Evolutionary conservation across 2,797 vertebrate genomes (phyloP).

Genomic region (Sebastes trivittatus): DNA sequence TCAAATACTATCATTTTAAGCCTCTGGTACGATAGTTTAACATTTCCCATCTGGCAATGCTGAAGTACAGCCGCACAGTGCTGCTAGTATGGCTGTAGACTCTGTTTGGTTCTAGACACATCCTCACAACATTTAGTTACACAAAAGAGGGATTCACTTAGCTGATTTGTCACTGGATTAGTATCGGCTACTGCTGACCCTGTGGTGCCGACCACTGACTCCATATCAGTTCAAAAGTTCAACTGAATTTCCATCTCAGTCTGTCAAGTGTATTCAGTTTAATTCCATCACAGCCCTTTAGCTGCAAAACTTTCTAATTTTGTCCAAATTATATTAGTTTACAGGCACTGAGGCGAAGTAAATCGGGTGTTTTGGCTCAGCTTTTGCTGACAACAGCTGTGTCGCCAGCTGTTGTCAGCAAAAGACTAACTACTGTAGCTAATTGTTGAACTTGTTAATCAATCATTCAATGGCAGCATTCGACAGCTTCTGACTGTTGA

Average conservation of each 20-base stretch:
- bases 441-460: not conserved
- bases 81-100: not conserved
- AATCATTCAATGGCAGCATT: not conserved
- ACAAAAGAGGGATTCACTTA: not conserved
- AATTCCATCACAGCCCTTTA: not conserved
- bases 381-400: not conserved
- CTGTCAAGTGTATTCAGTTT: not conserved
- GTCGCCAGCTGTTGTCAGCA: not conserved
- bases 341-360: fast-evolving
- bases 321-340: not conserved
- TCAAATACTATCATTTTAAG: not conserved
- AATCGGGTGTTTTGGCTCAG: not conserved
- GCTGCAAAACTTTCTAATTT: not conserved
- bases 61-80: not conserved
- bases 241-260: not conserved
- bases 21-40: not conserved
- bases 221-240: not conserved
- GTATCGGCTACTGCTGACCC: not conserved
- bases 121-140: not conserved
- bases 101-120: not conserved
- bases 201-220: not conserved
- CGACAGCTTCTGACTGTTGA: not conserved
- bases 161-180: conserved; percentile 1
- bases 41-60: not conserved
- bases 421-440: not conserved